Conservation (phyloP, 2,113 vertebrate species). For the Vireo altiloquus region DNA sequence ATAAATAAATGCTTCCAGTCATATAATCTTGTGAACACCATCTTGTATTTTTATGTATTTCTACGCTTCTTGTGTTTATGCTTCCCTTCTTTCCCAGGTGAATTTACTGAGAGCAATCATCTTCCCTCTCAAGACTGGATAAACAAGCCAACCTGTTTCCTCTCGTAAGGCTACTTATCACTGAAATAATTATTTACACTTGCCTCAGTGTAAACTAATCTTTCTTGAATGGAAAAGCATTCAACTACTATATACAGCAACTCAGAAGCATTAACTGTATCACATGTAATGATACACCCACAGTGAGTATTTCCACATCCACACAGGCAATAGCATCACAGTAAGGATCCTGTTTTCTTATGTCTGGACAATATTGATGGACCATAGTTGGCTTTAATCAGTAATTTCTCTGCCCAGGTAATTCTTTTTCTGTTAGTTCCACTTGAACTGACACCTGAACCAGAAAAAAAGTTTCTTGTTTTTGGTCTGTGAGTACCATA, state of each 20-base stretch:
- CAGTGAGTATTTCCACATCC: background rate
- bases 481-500: background rate
- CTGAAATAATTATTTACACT: background rate
- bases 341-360: background rate
- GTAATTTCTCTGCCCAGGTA: background rate
- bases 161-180: background rate
- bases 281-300: background rate
- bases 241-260: background rate
- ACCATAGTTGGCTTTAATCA: background rate
- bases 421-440: background rate
- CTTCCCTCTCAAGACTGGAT: background rate
- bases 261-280: background rate
- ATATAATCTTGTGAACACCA: background rate
- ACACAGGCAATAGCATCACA: fast-evolving
- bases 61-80: background rate
- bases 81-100: background rate
- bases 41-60: background rate
- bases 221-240: background rate
- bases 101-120: background rate
- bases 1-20: background rate
- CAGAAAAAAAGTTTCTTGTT: background rate
- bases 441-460: background rate
- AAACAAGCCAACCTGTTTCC: background rate
- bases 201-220: background rate
- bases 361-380: background rate